These are phyloP conservation scores for Stichodactyla helianthus DNA, from an alignment of 64 coral and sea anemone genomes.

Conservation along the genomic window DNA sequence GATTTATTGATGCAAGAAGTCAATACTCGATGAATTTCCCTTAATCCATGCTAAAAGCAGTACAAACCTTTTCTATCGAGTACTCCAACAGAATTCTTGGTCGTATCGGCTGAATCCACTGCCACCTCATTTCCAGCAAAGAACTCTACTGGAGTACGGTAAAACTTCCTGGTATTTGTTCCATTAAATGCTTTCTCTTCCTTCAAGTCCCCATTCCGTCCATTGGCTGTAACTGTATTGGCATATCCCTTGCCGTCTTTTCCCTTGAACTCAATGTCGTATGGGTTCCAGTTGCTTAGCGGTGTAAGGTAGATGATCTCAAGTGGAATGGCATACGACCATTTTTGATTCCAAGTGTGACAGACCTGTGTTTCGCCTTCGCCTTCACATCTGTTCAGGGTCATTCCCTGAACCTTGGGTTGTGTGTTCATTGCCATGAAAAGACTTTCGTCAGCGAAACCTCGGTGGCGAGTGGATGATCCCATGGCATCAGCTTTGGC, in stretches of 20 bases:
- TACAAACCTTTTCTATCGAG: slow-evolving; percentile 47
- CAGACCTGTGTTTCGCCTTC: not conserved
- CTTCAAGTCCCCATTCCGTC: slow-evolving; percentile 62
- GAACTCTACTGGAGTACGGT: slow-evolving; percentile 69
- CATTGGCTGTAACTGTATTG: slow-evolving; percentile 48
- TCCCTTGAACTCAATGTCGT: slow-evolving; percentile 62
- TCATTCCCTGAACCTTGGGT: slow-evolving; percentile 58
- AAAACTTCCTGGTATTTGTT: slow-evolving; percentile 66
- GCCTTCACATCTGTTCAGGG: slow-evolving; percentile 36
- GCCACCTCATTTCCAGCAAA: slow-evolving; percentile 62
- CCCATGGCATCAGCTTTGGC: slow-evolving; percentile 49
- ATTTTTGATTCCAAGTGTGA: slow-evolving; percentile 37
- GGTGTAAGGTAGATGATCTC: slow-evolving; percentile 75
- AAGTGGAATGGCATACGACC: slow-evolving; percentile 58
- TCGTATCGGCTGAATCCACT: slow-evolving; percentile 74
- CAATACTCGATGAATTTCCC: no score
- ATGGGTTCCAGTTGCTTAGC: slow-evolving; percentile 66
- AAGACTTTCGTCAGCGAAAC: slow-evolving; percentile 58
- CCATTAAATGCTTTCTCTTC: slow-evolving; percentile 69
- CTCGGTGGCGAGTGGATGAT: slow-evolving; percentile 40
- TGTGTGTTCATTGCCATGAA: slow-evolving; percentile 77
- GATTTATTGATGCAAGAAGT: no score
- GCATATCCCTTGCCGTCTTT: slow-evolving; percentile 1
- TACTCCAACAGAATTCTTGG: slow-evolving; percentile 68
- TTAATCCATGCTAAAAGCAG: not conserved